Conservation (phyloP, 2,888 invertebrate genomes). For the Caprella mutica region DNA sequence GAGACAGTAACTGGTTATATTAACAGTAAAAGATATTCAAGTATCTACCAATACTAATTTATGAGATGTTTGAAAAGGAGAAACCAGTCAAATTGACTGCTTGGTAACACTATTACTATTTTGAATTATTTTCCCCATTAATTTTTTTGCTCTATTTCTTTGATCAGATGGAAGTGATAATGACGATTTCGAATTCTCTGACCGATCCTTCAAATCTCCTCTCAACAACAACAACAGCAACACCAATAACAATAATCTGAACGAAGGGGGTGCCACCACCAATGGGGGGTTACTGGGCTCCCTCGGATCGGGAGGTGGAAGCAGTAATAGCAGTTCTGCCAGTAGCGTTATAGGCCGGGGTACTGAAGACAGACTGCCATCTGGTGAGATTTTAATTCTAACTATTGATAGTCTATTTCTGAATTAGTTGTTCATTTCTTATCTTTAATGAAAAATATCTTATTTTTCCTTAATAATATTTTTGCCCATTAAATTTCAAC, state of each 20-base stretch:
- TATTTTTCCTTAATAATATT: too few relatives aligned
- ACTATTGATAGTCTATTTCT: too few relatives aligned
- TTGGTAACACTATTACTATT: background rate
- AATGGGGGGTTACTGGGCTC: background rate
- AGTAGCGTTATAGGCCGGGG: constrained; percentile 10
- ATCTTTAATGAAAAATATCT: too few relatives aligned
- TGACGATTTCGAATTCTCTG: constrained; percentile 18
- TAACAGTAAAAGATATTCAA: background rate
- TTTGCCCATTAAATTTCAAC: too few relatives aligned
- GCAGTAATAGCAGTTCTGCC: constrained; percentile 13
- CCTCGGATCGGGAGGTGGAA: constrained; percentile 1
- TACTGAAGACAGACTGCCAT: too few relatives aligned
- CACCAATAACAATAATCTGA: constrained; percentile 21
- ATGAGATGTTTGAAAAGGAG: too few relatives aligned
- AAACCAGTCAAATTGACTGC: too few relatives aligned
- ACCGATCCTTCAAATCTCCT: constrained; percentile 25
- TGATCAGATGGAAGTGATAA: background rate
- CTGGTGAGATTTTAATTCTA: too few relatives aligned
- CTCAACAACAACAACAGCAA: constrained; percentile 21
- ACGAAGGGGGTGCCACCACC: constrained; percentile 10
- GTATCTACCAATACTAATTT: too few relatives aligned
- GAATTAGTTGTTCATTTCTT: too few relatives aligned
- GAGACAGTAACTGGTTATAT: background rate
- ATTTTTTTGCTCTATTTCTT: background rate
- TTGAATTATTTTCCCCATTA: background rate